phyloP scores from a whole-genome alignment of 2,113 vertebrate species.

The Pygoscelis antarcticus region DNA sequence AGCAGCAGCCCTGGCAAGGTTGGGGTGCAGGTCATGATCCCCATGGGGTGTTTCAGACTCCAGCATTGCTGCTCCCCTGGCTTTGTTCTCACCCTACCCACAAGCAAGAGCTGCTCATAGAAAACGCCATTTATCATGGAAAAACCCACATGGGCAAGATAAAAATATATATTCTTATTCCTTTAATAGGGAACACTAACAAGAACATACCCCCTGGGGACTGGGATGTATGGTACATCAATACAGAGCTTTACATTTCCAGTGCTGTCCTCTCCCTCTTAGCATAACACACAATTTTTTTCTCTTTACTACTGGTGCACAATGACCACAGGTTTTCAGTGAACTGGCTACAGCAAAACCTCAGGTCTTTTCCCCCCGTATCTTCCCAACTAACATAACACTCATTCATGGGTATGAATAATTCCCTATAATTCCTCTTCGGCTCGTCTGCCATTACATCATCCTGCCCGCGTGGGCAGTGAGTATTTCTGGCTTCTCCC shows the following conservation, averaged over 20 bases:
- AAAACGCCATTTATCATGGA: neutral
- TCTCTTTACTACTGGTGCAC: neutral
- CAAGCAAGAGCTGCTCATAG: neutral
- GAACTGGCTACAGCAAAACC: neutral
- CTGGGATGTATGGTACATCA: neutral
- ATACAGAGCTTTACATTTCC: neutral
- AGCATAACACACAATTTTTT: rapidly evolving
- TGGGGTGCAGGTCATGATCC: rapidly evolving
- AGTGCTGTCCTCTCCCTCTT: neutral
- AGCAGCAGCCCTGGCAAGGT: neutral
- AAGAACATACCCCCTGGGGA: neutral
- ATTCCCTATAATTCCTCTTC: neutral
- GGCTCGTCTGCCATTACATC: neutral
- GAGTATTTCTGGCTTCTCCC: neutral
- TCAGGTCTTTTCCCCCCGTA: neutral
- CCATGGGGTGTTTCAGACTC: neutral
- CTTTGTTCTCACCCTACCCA: neutral
- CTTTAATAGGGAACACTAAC: neutral
- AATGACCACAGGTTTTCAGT: slow-evolving; percentile 2
- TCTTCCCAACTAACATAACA: neutral
- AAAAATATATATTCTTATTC: neutral
- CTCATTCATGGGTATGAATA: slow-evolving; percentile 8
- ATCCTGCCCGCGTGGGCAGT: neutral
- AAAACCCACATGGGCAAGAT: neutral
- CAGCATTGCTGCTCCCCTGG: neutral